Evolutionary conservation across 2,888 invertebrate genomes (phyloP).

Genomic region (Ophioninae sp.): DNA sequence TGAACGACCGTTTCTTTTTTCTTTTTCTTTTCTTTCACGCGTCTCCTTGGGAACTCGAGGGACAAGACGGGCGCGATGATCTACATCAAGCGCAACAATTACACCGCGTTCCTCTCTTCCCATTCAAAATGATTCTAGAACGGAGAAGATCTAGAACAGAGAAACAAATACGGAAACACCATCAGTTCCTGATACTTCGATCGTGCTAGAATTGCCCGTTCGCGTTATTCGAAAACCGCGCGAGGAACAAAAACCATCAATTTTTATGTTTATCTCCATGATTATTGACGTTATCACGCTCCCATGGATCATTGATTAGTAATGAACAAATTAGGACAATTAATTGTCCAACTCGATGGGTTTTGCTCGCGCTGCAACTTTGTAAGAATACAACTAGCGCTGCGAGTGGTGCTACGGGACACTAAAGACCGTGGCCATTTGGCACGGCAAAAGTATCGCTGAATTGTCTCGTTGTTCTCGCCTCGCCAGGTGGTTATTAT

Average conservation of each 20-base stretch:
- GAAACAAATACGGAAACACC: conserved; percentile 33
- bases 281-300: too few relatives aligned
- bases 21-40: not conserved
- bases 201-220: not conserved
- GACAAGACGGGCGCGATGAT: conserved; percentile 11
- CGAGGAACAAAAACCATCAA: not conserved
- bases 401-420: too few relatives aligned
- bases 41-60: conserved; percentile 4
- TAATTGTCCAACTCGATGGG: too few relatives aligned
- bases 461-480: too few relatives aligned
- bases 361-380: too few relatives aligned
- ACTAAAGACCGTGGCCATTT: too few relatives aligned
- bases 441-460: too few relatives aligned
- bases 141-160: conserved; percentile 47
- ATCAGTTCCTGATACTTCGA: conserved; percentile 16
- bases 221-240: too few relatives aligned
- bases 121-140: conserved; percentile 52
- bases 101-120: conserved; percentile 44
- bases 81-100: conserved; percentile 17
- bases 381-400: too few relatives aligned
- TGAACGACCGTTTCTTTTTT: not conserved
- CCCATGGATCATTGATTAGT: too few relatives aligned
- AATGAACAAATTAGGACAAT: too few relatives aligned
- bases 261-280: not conserved
- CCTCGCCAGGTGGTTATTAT: not conserved